Base-by-base conservation (phyloP, 2,797 vertebrate species). In the Nyctibius grandis region DNA sequence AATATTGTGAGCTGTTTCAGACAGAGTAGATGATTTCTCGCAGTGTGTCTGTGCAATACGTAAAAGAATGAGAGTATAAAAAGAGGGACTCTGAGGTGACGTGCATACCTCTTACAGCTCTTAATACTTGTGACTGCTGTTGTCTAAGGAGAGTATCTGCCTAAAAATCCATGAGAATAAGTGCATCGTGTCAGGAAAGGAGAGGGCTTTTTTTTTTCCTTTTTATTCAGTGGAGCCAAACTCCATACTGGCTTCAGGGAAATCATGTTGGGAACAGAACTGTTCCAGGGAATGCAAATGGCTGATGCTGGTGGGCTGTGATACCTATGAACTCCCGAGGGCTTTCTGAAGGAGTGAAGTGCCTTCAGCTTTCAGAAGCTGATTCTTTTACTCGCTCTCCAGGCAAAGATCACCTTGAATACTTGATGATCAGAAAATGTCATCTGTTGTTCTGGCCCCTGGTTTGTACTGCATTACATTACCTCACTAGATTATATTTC, bases 141-240 rank as follows among this genome's bases (percentile, higher is more conserved):
- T 88, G 34, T 47, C 26, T 47, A 34, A 80, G 36, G 18, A 69
- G 73, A 78, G 59, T 59, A 67, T 28, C 60, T 91, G 47, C 33
- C 47, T 76, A 40, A 89, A 95, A 95, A 78, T 84, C 76, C 59
- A 19, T 29, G 48, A 47, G 74, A 93, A 77, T 68, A 67, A 81
- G 54, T 28, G 26, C 34, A 33, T 65, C 1, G 0, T 28, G 5
- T 64, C 21, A 42, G 63, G 29, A 88, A 74, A 77, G 73, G 19
- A 90, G 44, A 76, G 38, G 38, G 7, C 4, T 74, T 90, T 48
- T 84, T 11, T 11, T 56, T 48, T 75, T 89, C 40, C n/a, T 40
- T 89, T 69, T 60, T 76, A 28, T 57, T 76, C 25, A 59, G 31
- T 53, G 56, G 68, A 85, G 79, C 45, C 31, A 34, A 60, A 31